phyloP scores from a whole-genome alignment of 2,797 vertebrate genomes.

The Trachurus trachurus region DNA sequence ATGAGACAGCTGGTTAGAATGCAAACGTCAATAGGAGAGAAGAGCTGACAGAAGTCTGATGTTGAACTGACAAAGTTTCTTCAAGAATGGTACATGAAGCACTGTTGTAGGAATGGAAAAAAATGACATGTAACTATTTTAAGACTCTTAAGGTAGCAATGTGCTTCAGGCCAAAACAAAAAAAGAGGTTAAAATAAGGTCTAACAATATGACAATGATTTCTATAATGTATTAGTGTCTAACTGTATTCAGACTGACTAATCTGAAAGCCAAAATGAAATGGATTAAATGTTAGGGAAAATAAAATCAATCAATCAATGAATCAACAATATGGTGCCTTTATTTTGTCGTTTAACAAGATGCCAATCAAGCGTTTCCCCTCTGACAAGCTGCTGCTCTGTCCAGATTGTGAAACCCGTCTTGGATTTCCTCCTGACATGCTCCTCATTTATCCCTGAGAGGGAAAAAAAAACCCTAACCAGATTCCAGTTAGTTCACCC shows the following conservation, averaged over 20 bases:
- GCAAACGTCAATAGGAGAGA: too few species aligned
- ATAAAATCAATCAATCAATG: background rate
- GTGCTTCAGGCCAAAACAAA: too few species aligned
- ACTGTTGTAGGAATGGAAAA: too few species aligned
- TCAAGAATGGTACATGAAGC: too few species aligned
- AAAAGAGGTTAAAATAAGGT: too few species aligned
- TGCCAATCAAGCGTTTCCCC: constrained; percentile 19
- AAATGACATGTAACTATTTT: too few species aligned
- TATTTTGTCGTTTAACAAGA: constrained; percentile 5
- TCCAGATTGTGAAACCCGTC: constrained; percentile 26
- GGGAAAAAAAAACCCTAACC: constrained; percentile 47
- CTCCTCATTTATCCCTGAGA: constrained; percentile 59
- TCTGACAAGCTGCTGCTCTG: constrained; percentile 12
- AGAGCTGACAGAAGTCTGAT: too few species aligned
- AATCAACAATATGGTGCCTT: background rate
- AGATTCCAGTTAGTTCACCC: constrained; percentile 67
- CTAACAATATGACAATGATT: too few species aligned
- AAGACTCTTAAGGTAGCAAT: too few species aligned
- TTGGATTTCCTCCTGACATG: constrained; percentile 57
- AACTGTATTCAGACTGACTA: background rate
- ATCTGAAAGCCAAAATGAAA: background rate
- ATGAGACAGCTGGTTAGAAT: too few species aligned
- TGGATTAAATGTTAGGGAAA: background rate
- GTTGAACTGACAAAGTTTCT: too few species aligned
- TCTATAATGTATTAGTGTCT: too few species aligned